A percentile compares a stretch with the other conserved stretches of the same genome.
phyloP scores from a whole-genome alignment of 2,888 invertebrate genomes.

The Nephrotoma guestfalica region DNA sequence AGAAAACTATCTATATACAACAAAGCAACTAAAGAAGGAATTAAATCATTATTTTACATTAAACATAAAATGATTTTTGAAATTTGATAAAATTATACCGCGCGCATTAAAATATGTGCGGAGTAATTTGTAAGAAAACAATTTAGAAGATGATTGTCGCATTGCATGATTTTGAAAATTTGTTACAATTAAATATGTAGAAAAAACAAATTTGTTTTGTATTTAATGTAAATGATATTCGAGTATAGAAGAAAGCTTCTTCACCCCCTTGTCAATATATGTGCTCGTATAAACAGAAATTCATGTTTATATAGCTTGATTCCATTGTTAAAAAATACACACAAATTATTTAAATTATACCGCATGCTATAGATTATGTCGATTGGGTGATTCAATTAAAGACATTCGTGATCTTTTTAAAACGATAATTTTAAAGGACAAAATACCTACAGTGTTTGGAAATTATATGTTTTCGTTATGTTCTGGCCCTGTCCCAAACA shows the following conservation, averaged over 20 bases:
- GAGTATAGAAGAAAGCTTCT: background rate
- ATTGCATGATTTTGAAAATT: conserved; percentile 1
- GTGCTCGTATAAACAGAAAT: background rate
- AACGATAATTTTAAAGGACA: too few species aligned
- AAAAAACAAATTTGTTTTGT: background rate
- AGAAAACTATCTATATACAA: background rate
- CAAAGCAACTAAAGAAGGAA: background rate
- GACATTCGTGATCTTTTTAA: too few species aligned
- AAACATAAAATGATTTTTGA: background rate
- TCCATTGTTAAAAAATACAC: background rate
- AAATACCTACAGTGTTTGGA: too few species aligned
- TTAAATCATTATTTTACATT: background rate
- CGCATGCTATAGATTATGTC: background rate
- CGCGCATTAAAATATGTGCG: background rate
- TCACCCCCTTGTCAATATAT: background rate
- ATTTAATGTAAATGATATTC: background rate
- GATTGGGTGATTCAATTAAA: background rate
- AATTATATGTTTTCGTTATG: too few species aligned
- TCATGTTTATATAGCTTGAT: background rate
- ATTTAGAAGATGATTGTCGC: conserved; percentile 3
- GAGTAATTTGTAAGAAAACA: background rate
- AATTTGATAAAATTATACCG: background rate
- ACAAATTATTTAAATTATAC: background rate
- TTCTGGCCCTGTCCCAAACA: too few species aligned
- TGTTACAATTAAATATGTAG: background rate